Evolutionary conservation across 92 coral and sea anemone species (phyloP), one percentile per base, ranked within the genome.

Genomic region (Virgularia gustaviana): DNA sequence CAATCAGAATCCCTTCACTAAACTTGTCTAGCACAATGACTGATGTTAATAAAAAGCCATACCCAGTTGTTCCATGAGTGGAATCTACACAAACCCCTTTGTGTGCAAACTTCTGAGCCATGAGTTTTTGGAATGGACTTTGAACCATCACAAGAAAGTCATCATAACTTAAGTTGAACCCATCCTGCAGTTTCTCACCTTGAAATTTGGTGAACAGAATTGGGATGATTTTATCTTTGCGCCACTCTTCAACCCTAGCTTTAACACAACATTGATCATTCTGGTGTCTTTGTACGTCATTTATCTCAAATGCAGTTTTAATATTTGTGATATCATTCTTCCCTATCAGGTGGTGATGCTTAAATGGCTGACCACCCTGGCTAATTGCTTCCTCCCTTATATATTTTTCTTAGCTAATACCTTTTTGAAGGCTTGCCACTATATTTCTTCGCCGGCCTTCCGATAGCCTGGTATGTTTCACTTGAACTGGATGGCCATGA

Each of bases 171-270:
- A n/a, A 82, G 24, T 70, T 78, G 15, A 51, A 57, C 15, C 36
- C 81, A 8, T 73, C 85, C 3, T 60, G 73, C 23, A 76, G 24
- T 16, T 36, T 35, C 19, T 84, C 81, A 10, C 85, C 85, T 43
- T 84, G 88, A 36, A 54, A 67, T 42, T 84, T 84, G 36, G 24
- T 63, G 30, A 55, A 84, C 6, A 84, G 78, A 11, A 74, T 67
- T 23, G 88, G 88, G 52, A 79, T 79, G 36, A 33, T 72, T 18
- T 52, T 65, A 35, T 37, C 36, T 4, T 57, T 42, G 31, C 49
- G 27, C 91, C 85, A 86, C 20, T 86, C 82, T 13, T 79, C 63
- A 0, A 78, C 59, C 87, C 84, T 72, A 36, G 86, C 82, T 20
- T 27, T 37, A 3, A 83, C 86, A 39, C 88, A 75, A 10, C 73